phyloP scores from a whole-genome alignment of 2,113 vertebrate genomes.

The Tautogolabrus adspersus region DNA sequence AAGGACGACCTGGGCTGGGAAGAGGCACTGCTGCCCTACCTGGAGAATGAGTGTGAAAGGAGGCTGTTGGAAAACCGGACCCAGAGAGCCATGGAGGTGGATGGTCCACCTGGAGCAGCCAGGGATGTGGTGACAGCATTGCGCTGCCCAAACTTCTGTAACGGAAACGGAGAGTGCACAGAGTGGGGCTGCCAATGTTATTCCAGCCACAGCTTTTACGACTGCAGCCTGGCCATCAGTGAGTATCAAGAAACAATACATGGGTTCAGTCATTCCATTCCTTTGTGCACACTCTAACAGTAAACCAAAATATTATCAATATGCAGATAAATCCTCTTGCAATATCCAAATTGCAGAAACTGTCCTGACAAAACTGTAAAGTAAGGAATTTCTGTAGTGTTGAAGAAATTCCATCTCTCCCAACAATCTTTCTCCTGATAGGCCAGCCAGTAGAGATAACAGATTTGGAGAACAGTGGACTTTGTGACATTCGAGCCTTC shows the following conservation, averaged over 20 bases:
- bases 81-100: constrained; percentile 32
- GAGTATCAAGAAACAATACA: constrained; percentile 30
- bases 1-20: constrained; percentile 86
- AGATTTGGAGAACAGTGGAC: constrained; percentile 77
- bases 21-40: constrained; percentile 79
- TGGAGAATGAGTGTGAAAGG: constrained; percentile 89
- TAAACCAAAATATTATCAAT: too few relatives aligned
- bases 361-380: too few relatives aligned
- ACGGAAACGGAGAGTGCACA: constrained; percentile 80
- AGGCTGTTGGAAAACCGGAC: constrained; percentile 79
- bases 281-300: too few relatives aligned
- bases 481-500: constrained; percentile 72
- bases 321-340: too few relatives aligned
- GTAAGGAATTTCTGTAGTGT: too few relatives aligned
- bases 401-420: too few relatives aligned
- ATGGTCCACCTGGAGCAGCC: neutral
- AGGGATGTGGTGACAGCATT: constrained; percentile 76
- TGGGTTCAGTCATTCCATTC: neutral
- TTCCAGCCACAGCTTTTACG: constrained; percentile 80
- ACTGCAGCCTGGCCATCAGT: constrained; percentile 84
- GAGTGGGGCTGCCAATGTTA: constrained; percentile 84
- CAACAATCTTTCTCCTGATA: constrained; percentile 39
- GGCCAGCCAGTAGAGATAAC: constrained; percentile 80
- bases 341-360: too few relatives aligned
- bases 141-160: constrained; percentile 84